Evolutionary conservation across 2,888 invertebrate genomes (phyloP).

Genomic region (Lasioglossum vierecki): DNA sequence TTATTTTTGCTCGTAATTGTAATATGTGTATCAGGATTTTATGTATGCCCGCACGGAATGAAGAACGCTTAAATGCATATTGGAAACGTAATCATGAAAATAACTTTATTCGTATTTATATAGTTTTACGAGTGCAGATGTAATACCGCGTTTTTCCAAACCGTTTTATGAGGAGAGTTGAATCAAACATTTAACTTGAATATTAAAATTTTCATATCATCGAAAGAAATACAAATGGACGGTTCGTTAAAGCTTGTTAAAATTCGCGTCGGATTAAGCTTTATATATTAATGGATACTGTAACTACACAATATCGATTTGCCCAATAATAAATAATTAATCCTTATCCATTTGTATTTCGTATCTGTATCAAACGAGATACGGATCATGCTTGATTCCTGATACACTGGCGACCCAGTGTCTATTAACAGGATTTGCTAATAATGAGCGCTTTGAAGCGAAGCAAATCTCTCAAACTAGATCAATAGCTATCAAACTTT

Average conservation of each 20-base stretch:
- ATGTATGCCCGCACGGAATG: background rate
- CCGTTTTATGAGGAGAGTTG: background rate
- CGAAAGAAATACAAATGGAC: background rate
- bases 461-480: conserved; percentile 16
- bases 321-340: background rate
- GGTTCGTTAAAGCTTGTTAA: background rate
- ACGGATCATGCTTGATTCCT: conserved; percentile 7
- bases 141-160: background rate
- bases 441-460: conserved; percentile 27
- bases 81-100: background rate
- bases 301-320: background rate
- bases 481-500: conserved; percentile 7
- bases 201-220: background rate
- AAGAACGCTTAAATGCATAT: background rate
- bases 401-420: background rate
- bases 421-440: conserved; percentile 36
- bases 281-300: background rate
- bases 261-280: background rate
- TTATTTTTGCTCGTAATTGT: background rate
- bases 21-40: background rate
- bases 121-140: background rate
- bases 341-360: background rate
- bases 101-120: background rate
- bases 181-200: background rate
- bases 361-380: background rate